phyloP scores from a whole-genome alignment of 1,140 invertebrate species.

The Neomicropteryx cornuta region DNA sequence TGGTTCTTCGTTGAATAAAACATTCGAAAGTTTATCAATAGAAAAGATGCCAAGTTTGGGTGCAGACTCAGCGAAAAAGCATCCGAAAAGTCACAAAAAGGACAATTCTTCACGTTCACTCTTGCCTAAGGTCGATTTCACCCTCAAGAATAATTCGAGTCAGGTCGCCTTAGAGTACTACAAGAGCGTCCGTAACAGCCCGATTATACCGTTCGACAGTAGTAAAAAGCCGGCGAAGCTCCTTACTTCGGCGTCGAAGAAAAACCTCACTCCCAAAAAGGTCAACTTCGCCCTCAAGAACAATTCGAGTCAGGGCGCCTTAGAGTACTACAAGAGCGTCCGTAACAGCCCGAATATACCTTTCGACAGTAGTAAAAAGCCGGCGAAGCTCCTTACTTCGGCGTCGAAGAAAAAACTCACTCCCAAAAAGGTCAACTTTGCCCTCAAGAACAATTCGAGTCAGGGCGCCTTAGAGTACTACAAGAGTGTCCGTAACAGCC shows the following conservation, averaged over 20 bases:
- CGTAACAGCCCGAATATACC: slow-evolving; percentile 59
- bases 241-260: slow-evolving; percentile 10
- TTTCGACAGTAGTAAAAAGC: slow-evolving; percentile 55
- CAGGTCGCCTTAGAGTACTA: slow-evolving; percentile 60
- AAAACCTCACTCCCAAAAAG: slow-evolving; percentile 25
- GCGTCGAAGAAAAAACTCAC: slow-evolving; percentile 15
- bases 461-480: slow-evolving; percentile 60
- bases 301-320: slow-evolving; percentile 52
- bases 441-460: slow-evolving; percentile 50
- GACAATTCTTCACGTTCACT: too few species aligned
- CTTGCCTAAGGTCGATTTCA: slow-evolving; percentile 57
- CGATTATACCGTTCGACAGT: slow-evolving; percentile 61
- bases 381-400: slow-evolving; percentile 36
- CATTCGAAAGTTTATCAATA: too few species aligned
- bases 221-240: slow-evolving; percentile 46
- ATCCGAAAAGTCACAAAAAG: too few species aligned
- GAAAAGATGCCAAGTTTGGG: too few species aligned
- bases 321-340: slow-evolving; percentile 58
- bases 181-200: slow-evolving; percentile 52
- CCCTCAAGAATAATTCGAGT: slow-evolving; percentile 50
- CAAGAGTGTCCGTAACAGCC: slow-evolving; percentile 52
- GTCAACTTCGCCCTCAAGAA: slow-evolving; percentile 56
- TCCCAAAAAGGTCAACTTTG: slow-evolving; percentile 49
- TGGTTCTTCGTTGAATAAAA: too few species aligned
- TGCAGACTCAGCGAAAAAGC: too few species aligned